Evolutionary conservation across 2,888 invertebrate genomes (phyloP), one percentile per base, ranked within the genome.

Genomic region (Ptychoptera contaminata): DNA sequence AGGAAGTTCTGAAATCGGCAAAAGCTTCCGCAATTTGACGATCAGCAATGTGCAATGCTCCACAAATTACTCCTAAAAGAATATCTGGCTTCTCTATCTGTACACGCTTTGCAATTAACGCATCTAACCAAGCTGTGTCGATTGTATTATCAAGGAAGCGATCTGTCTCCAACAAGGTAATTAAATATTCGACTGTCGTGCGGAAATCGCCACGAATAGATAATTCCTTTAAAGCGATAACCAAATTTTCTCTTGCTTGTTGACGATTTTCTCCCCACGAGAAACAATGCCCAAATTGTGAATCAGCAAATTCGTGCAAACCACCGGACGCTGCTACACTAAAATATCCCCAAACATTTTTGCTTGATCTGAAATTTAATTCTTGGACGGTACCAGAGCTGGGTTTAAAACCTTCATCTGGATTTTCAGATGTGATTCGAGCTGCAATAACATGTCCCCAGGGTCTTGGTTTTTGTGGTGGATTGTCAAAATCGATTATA

Each of bases 341-440:
- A 72, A 98, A 98, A 67, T 99, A 99, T 1, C 97, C 98, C 98
- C 98, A 99, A 2, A 97, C 97, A 65, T 99, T 96, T 69, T 97
- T 96, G 45, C 92, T 94, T 1, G 96, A 96, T 1, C 97, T 77
- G 74, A 99, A 99, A 70, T 97, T 98, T 46, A 99, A 67, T 66
- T 96, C 96, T 62, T 96, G 93, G 0, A 99, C 94, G 0, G 94
- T 93, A 38, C 96, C 96, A 0, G 93, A 91, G 48, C 92, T 92
- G 1, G 96, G 97, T 62, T 97, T 96, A 68, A 97, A 97, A 73
- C 87, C 96, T 77, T 98, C 97, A 58, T 98, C 97, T 0, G 97
- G 97, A 67, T 98, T 98, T 70, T 98, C 88, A 1, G 93, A 93
- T 8, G 98, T 98, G 55, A 99, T 98, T 56, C 98, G 77, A 7